phyloP scores from a whole-genome alignment of 2,888 invertebrate species.

The Nemoura dubitans region DNA sequence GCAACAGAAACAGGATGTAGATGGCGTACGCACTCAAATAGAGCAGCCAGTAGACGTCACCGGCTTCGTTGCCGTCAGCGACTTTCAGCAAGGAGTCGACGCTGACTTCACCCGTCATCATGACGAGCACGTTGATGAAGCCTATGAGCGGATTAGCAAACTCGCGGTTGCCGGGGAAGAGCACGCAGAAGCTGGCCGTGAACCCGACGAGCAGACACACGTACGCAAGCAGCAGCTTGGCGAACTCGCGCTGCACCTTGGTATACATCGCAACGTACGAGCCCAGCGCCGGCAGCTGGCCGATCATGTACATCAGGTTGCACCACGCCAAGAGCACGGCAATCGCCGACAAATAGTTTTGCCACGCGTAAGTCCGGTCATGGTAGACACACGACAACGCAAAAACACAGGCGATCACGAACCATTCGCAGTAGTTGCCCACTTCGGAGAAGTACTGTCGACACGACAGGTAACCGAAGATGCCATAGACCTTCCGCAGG shows the following conservation, averaged over 20 bases:
- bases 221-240: constrained; percentile 85
- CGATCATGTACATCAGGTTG: constrained; percentile 88
- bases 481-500: constrained; percentile 81
- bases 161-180: constrained; percentile 83
- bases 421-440: constrained; percentile 89
- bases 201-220: constrained; percentile 86
- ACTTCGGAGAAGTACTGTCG: constrained; percentile 83
- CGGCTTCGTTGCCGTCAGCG: constrained; percentile 77
- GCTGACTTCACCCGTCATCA: constrained; percentile 90
- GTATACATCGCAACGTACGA: constrained; percentile 93
- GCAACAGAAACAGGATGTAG: constrained; percentile 80
- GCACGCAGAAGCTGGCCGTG: constrained; percentile 87
- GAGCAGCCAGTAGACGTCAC: constrained; percentile 62
- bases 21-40: constrained; percentile 85
- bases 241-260: constrained; percentile 86
- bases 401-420: constrained; percentile 84
- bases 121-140: constrained; percentile 83
- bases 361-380: constrained; percentile 81
- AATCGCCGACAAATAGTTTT: constrained; percentile 87
- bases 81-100: constrained; percentile 79
- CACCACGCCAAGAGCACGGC: constrained; percentile 88
- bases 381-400: constrained; percentile 84
- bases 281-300: constrained; percentile 86
- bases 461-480: constrained; percentile 83
- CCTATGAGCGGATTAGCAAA: constrained; percentile 87